These are phyloP conservation scores for Dendroctonus valens DNA, from an alignment of 1,140 invertebrate genomes.

Conservation along the genomic window DNA sequence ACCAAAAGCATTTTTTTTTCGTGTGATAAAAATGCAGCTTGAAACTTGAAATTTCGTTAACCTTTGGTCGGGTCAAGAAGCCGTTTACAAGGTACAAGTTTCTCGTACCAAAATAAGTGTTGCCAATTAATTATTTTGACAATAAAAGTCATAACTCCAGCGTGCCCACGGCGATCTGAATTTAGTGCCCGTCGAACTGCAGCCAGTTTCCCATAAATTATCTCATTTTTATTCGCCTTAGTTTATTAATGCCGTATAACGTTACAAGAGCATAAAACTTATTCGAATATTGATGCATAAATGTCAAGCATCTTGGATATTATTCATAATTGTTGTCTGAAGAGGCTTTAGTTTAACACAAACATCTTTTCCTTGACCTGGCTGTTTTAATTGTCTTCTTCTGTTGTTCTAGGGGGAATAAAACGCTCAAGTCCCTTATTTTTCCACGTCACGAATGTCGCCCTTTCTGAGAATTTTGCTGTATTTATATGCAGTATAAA, in stretches of 20 bases:
- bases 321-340: background rate
- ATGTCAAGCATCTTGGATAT: background rate
- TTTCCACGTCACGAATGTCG: no score
- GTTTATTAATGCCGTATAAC: conserved; percentile 15
- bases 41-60: no score
- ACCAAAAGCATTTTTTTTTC: no score
- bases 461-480: no score
- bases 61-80: background rate
- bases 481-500: no score
- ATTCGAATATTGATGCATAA: background rate
- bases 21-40: no score
- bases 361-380: no score
- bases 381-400: background rate
- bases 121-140: conserved; percentile 26
- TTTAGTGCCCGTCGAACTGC: conserved; percentile 14
- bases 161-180: conserved; percentile 15
- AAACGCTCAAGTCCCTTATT: no score
- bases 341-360: no score
- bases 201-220: conserved; percentile 9
- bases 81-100: conserved; percentile 7
- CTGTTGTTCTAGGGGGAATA: background rate
- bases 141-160: conserved; percentile 23
- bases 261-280: conserved; percentile 15
- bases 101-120: conserved; percentile 13
- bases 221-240: conserved; percentile 2